Evolutionary conservation across 2,113 vertebrate species (phyloP).

Genomic region (Cottus gobio): DNA sequence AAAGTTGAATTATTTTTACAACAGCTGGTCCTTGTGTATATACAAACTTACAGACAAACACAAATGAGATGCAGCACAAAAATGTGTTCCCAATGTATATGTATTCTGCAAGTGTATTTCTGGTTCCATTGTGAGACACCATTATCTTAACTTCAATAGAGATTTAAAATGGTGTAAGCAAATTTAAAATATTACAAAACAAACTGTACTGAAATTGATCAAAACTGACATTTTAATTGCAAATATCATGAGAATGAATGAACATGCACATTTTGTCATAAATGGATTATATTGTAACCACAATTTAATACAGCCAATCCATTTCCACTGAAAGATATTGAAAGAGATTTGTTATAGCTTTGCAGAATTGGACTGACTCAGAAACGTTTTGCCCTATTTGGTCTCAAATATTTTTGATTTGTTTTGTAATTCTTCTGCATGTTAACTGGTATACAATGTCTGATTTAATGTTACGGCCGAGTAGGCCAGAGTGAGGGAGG

Average conservation of each 20-base stretch:
- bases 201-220: background rate
- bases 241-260: background rate
- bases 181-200: background rate
- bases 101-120: background rate
- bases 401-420: constrained; percentile 6
- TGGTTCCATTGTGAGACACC: background rate
- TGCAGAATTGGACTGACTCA: background rate
- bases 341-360: background rate
- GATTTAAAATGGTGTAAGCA: constrained; percentile 6
- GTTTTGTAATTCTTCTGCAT: constrained; percentile 2
- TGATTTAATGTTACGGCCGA: constrained; percentile 22
- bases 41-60: background rate
- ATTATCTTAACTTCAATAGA: background rate
- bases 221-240: background rate
- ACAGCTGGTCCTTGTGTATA: background rate
- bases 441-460: background rate
- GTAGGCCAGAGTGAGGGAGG: constrained; percentile 26
- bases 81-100: too few species aligned
- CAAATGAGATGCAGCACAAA: background rate
- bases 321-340: background rate
- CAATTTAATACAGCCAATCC: background rate
- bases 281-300: background rate
- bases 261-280: background rate
- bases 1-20: background rate
- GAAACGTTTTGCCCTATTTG: background rate